Evolutionary conservation across 2,113 vertebrate genomes (phyloP).

Genomic region (Bos javanicus): DNA sequence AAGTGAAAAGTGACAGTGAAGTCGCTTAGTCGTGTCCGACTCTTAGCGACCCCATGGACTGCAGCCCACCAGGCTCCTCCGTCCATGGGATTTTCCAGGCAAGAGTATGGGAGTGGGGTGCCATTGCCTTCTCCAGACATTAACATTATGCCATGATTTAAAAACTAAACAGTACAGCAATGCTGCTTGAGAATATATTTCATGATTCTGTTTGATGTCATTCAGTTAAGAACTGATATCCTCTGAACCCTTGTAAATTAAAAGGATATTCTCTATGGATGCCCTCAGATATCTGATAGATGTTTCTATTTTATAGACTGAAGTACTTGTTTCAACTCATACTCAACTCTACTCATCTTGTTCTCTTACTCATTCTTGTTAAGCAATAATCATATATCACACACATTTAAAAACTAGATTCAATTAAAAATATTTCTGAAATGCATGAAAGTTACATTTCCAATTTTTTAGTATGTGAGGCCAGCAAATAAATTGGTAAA

Average conservation of each 20-base stretch:
- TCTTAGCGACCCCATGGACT: too few species aligned
- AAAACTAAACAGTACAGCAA: constrained; percentile 79
- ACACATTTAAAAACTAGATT: constrained; percentile 61
- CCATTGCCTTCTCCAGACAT: constrained; percentile 6
- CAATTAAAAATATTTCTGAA: constrained; percentile 45
- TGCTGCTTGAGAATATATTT: constrained; percentile 78
- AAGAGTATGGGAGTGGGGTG: too few species aligned
- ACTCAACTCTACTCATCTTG: not conserved
- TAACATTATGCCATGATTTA: constrained; percentile 80
- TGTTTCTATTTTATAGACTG: constrained; percentile 64
- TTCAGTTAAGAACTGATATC: constrained; percentile 86
- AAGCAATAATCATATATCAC: constrained; percentile 64
- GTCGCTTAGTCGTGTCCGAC: too few species aligned
- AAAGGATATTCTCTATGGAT: constrained; percentile 62
- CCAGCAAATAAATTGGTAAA: constrained; percentile 54
- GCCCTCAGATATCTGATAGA: constrained; percentile 56
- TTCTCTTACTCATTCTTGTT: constrained; percentile 59
- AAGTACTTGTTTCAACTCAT: constrained; percentile 68
- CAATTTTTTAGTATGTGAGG: not conserved
- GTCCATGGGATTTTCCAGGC: too few species aligned
- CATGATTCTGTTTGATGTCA: constrained; percentile 81
- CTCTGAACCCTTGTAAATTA: constrained; percentile 80
- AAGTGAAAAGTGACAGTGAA: too few species aligned
- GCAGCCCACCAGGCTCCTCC: too few species aligned
- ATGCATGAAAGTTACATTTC: constrained; percentile 38